These are phyloP conservation scores for Littorina saxatilis DNA, from an alignment of 1,140 invertebrate genomes.

Conservation along the genomic window DNA sequence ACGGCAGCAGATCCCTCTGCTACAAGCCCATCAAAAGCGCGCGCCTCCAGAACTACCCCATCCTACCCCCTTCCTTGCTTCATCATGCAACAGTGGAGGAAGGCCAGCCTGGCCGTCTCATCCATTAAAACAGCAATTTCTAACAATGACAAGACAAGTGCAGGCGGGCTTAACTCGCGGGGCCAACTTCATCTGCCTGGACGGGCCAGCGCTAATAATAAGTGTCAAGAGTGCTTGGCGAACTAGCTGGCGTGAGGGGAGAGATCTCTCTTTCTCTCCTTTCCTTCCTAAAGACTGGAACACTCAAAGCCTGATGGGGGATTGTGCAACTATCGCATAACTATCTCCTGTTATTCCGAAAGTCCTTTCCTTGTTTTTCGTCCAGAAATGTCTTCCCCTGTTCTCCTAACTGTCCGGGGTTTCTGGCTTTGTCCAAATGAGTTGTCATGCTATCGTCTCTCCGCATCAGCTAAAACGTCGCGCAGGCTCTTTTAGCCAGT, in stretches of 20 bases:
- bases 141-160: constrained; percentile 42
- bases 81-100: constrained; percentile 29
- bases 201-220: constrained; percentile 25
- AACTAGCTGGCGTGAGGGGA: constrained; percentile 20
- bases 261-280: too few species aligned
- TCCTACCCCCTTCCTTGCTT: constrained; percentile 7
- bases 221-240: constrained; percentile 37
- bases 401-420: not conserved
- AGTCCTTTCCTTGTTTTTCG: too few species aligned
- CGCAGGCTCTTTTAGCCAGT: constrained; percentile 20
- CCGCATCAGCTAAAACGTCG: not conserved
- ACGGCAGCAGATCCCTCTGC: constrained; percentile 23
- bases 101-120: constrained; percentile 25
- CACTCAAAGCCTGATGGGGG: constrained; percentile 13
- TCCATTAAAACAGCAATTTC: constrained; percentile 42
- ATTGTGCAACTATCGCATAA: constrained; percentile 10
- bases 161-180: constrained; percentile 20
- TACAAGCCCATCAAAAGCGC: constrained; percentile 35
- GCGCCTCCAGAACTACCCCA: too few species aligned
- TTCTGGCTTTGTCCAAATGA: constrained; percentile 32
- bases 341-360: not conserved
- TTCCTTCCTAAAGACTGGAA: too few species aligned
- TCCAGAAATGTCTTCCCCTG: not conserved
- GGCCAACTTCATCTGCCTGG: constrained; percentile 25
- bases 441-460: constrained; percentile 31